Evolutionary conservation across 2,797 vertebrate species (phyloP), one percentile per base, ranked within the genome.

Genomic region (Pterois miles): DNA sequence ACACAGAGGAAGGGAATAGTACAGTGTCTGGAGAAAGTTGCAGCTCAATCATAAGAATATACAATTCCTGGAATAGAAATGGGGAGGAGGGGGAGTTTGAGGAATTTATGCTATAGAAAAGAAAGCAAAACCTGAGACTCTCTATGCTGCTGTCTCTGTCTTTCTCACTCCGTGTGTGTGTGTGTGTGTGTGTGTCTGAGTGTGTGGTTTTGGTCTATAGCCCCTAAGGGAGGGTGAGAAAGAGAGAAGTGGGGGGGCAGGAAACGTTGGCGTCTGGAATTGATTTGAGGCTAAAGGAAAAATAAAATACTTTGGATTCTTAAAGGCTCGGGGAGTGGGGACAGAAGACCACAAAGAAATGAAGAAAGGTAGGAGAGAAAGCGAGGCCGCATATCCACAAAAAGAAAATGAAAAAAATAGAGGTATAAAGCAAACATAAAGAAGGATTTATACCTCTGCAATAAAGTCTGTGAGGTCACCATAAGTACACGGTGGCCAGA

Each of bases 221-320:
- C 74, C 81, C 81, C 75, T 60, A 6, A 72, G 88, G 85, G 88
- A 89, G 82, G 78, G 66, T 33, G 29, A 76, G 53, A 80, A 52
- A 38, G 54, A 57, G 43, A 59, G 50, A 53, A 68, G 22, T 52
- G n/a, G 75, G 78, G 81, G 60, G 70, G 86, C 93, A 95, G 95
- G 94, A 95, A 95, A 93, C 76, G 62, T 67, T 84, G 84, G 91
- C 84, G 92, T 95, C 95, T 96, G 95, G 95, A 95, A 94, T 90
- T 91, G 92, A 95, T 95, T 94, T 94, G 88, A 94, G 92, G 91
- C 88, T 72, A 88, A 93, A 93, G 91, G 90, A 87, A 95, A 94
- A 95, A 94, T 94, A 92, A 94, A 94, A 96, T 95, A 87, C 80
- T 89, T 95, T n/a, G 65, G 89, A 95, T 95, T 95, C 93, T 94